Evolutionary conservation across 2,797 vertebrate species (phyloP), one percentile per base, ranked within the genome.

Genomic region (Cyclopterus lumpus): DNA sequence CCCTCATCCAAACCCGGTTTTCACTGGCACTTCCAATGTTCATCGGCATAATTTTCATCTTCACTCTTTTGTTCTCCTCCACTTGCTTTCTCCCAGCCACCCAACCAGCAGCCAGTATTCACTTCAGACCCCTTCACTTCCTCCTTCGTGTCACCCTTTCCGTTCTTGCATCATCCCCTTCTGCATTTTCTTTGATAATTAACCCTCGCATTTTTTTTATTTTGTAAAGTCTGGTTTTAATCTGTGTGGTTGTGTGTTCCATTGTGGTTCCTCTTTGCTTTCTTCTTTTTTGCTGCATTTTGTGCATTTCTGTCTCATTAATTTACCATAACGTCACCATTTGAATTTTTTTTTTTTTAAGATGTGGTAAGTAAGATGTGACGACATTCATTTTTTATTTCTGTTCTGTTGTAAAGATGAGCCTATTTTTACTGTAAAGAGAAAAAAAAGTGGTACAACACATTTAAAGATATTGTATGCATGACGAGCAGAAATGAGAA

Each of bases 121-220:
- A 53, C n/a, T 72, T 61, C 53, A 55, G 38, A 67, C 38, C 73
- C 72, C 77, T 60, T 78, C 68, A 20, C 42, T 5, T 67, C 67
- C 73, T 72, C 60, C 66, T 46, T 67, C 30, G 32, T 49, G 2
- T 71, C 67, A 49, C 40, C 30, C 83, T 53, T n/a, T 84, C 55
- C 61, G 63, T 82, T 73, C 64, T 67, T 80, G 79, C 84, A 83
- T 88, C 5, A 1, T 82, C 48, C 58, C n/a, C 40, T 61, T 54
- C 73, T 78, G 34, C 72, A 51, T 78, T 83, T 78, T 66, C 53
- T 85, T 85, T 84, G 48, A 46, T 48, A 4, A 68, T 79, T 75
- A 86, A 89, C 79, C n/a, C 57, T 72, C 83, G 89, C 86, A 89
- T 90, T 85, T 6, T n/a, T n/a, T n/a, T n/a, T n/a, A n/a, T 46